Conservation (phyloP, 2,113 vertebrate genomes). For the Burhinus bistriatus region DNA sequence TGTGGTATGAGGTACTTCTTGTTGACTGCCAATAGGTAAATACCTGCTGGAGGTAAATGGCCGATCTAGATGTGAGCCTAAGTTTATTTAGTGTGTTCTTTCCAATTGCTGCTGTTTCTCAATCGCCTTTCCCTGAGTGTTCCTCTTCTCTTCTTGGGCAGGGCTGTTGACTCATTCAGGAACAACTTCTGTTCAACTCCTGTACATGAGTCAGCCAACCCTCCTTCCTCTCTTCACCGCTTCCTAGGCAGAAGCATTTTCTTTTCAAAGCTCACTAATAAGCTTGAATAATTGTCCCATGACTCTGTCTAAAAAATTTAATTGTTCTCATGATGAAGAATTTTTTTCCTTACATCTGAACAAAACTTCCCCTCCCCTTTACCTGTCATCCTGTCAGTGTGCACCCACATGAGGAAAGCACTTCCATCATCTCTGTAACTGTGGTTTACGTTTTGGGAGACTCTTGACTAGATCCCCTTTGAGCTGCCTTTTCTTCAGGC, state of each 20-base stretch:
- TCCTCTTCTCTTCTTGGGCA: background rate
- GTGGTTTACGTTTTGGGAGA: background rate
- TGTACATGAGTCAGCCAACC: background rate
- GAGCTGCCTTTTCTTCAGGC: background rate
- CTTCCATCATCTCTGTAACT: background rate
- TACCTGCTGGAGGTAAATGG: background rate
- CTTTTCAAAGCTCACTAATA: background rate
- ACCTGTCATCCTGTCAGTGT: background rate
- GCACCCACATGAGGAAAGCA: background rate
- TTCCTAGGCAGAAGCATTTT: background rate
- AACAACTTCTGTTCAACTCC: background rate
- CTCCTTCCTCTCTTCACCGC: background rate
- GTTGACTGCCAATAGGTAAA: background rate
- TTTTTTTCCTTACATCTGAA: background rate
- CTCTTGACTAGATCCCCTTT: background rate
- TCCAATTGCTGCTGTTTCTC: background rate
- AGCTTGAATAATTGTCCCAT: background rate
- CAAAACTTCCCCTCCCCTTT: background rate
- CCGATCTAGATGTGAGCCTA: background rate
- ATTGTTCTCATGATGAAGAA: background rate
- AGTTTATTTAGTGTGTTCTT: background rate
- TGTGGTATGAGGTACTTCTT: background rate
- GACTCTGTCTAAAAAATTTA: background rate
- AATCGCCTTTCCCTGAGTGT: background rate
- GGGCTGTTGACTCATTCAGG: slow-evolving; percentile 10